Conservation (phyloP, 2,797 vertebrate species). For the Trachops cirrhosus region DNA sequence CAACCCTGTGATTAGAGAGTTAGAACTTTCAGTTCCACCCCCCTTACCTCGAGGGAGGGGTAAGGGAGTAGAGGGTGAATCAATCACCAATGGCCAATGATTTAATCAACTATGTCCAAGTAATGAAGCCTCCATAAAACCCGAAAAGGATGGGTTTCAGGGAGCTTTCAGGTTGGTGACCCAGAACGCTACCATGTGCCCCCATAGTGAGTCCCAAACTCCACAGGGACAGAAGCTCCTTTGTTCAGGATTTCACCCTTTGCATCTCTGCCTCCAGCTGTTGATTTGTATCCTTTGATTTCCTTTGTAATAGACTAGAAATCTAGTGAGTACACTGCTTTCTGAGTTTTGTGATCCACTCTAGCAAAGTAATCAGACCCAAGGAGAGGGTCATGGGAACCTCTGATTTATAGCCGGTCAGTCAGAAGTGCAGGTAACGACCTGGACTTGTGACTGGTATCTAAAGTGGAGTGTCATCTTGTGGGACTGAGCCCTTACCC, state of each 20-base stretch:
- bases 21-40: not conserved
- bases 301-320: not conserved
- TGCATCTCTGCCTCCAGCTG: not conserved
- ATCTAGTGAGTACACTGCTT: not conserved
- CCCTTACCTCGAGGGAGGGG: not conserved
- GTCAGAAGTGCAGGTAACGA: not conserved
- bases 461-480: not conserved
- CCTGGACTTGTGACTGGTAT: not conserved
- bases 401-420: not conserved
- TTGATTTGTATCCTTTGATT: not conserved
- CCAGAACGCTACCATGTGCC: not conserved
- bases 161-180: not conserved
- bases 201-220: not conserved
- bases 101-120: not conserved
- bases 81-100: not conserved
- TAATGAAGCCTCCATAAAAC: not conserved
- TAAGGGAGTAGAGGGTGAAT: not conserved
- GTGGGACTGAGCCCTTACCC: not conserved
- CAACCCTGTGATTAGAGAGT: not conserved
- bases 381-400: not conserved
- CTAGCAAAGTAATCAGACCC: not conserved
- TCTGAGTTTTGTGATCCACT: not conserved
- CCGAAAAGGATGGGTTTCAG: not conserved
- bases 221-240: too few relatives aligned
- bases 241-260: not conserved